Base-by-base conservation (phyloP, 2,888 invertebrate genomes). In the Falcaria lacertinaria region DNA sequence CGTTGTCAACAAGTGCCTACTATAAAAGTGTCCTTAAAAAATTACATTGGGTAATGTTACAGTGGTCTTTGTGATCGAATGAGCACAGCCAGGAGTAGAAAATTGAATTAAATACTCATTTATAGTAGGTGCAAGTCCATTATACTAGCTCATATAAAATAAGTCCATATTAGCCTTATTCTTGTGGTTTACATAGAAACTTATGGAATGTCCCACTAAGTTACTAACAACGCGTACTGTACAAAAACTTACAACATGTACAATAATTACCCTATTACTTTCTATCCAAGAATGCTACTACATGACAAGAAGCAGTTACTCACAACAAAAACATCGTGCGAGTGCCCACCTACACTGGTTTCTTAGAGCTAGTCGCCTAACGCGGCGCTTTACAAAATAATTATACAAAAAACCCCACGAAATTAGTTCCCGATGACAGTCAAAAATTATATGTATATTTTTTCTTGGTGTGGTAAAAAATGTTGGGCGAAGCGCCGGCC, bases 341-440 rank as follows among this genome's bases (percentile, higher is more conserved):
- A 28, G 28, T 22, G 37, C 37, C 37, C 22, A 37, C 37, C 25
- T 37, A 37, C 37, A 37, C 19, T 22, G 37, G 14, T 14, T 22
- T 37, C 37, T 19, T 37, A 22, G 22, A 15, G 22, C 22, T 22
- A 44, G 47, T 50, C 50, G 54, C 42, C 51, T 55, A 69, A 63
- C 67, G 76, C 71, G 69, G 69, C 70, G 66, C 69, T 74, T 68
- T 73, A 81, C 76, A 67, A 79, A 84, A 85, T 81, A 82, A 84
- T 78, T 77, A 80, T 74, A 86, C 79, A 85, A 86, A 86, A 83
- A 87, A 79, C 77, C 63, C 63, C 69, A 61, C 79, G 75, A 88
- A 87, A 89, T 89, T 87, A 89, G 87, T 88, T 89, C 87, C 80
- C 88, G 88, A 89, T 89, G 88, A 89, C 88, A 89, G 84, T 84